Evolutionary conservation across 2,888 invertebrate genomes (phyloP), one percentile per base, ranked within the genome.

Genomic region (Mesoligia furuncula): DNA sequence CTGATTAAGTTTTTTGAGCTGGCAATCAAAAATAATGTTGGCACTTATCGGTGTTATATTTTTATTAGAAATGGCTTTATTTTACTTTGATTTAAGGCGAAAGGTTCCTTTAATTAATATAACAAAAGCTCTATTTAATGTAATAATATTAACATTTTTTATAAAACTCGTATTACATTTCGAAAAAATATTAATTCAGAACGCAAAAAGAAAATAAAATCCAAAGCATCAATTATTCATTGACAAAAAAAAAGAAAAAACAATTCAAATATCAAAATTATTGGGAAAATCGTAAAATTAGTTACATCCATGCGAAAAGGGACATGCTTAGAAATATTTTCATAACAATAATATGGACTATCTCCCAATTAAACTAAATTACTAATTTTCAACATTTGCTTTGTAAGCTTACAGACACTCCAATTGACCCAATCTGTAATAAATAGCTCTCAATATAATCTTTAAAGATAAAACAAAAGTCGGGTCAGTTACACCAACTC

Each of bases 261-360:
- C 45, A 77, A 75, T 81, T 82, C 78, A 82, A 69, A 81, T 73
- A 83, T 80, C 39, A 79, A 71, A 84, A 80, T 81, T 69, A 85
- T 76, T 71, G 74, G 80, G 66, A 81, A 81, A 73, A 80, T 80
- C 39, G 64, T 80, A 87, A 80, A 86, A 89, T 89, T 89, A 87
- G 86, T 90, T 83, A 90, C 87, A 85, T 73, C 0, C 90, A 90
- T 90, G 90, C 90, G 70, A 57, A 70, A 79, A 76, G 36, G 72
- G 31, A 54, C 85, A 85, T 85, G 85, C 85, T 83, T 24, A 73
- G 31, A 65, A 6, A 54, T 48, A 75, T 61, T 61, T 39, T 66
- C 20, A 51, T 31, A 67, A 61, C 39, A 39, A 61, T 48, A 39
- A 27, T 71, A 62, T n/a, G n/a, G n/a, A n/a, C 15, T 65, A 27